Conservation (phyloP, 2,797 vertebrate species). For the Sebastiscus tertius region DNA sequence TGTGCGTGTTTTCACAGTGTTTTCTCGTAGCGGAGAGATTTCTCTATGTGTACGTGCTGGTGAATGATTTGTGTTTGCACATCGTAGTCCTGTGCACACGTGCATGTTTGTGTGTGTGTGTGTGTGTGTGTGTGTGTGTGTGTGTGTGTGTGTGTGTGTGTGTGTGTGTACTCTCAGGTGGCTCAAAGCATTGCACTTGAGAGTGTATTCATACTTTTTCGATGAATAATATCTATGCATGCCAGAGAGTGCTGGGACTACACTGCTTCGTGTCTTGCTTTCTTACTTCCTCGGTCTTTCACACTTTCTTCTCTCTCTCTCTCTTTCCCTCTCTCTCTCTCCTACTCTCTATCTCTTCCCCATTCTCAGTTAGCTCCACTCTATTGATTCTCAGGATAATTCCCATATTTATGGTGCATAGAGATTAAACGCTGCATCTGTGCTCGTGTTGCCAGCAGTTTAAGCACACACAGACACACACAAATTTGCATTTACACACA, state of each 20-base stretch:
- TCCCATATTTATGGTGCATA: slow-evolving; percentile 29
- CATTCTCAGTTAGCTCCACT: slow-evolving; percentile 6
- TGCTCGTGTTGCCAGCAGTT: slow-evolving; percentile 28
- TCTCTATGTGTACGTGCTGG: not conserved
- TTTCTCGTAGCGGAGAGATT: not conserved
- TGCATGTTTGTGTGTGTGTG: slow-evolving; percentile 13
- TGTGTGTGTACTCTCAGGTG: slow-evolving; percentile 62
- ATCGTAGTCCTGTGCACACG: not conserved
- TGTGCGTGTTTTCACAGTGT: slow-evolving; percentile 12
- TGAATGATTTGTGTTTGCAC: slow-evolving; percentile 23
- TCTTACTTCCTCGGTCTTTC: slow-evolving; percentile 17
- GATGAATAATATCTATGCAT: slow-evolving; percentile 70
- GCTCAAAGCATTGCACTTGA: slow-evolving; percentile 57
- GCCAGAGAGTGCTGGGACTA: slow-evolving; percentile 55
- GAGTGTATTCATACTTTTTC: slow-evolving; percentile 58
- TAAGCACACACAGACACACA: not conserved
- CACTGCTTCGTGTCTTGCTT: slow-evolving; percentile 14
- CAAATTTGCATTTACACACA: not conserved
- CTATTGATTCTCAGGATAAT: slow-evolving; percentile 47
- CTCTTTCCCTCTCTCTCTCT: slow-evolving; percentile 4
- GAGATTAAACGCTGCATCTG: slow-evolving; percentile 42
- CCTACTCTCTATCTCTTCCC: not conserved
- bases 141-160: slow-evolving; percentile 4
- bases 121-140: slow-evolving; percentile 6
- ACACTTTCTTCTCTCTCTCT: slow-evolving; percentile 24